These are phyloP conservation scores for Empis stercorea DNA, from an alignment of 2,888 invertebrate genomes.

Conservation along the genomic window DNA sequence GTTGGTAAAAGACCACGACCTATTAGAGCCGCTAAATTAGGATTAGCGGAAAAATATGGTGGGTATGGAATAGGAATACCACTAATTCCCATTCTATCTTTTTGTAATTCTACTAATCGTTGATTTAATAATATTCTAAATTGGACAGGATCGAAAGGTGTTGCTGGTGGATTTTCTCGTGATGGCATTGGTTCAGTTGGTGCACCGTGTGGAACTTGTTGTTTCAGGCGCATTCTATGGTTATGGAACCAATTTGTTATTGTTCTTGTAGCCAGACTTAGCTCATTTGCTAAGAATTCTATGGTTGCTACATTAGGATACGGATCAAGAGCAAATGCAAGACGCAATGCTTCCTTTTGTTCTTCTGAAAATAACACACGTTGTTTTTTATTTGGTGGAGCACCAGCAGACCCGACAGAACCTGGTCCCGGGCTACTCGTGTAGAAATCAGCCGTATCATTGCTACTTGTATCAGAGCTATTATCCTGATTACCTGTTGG, in stretches of 20 bases:
- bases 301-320: constrained; percentile 95
- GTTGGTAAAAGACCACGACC: constrained; percentile 52
- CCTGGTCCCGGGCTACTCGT: constrained; percentile 69
- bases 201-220: constrained; percentile 68
- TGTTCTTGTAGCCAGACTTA: constrained; percentile 84
- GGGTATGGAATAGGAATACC: constrained; percentile 65
- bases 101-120: constrained; percentile 74
- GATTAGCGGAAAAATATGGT: constrained; percentile 64
- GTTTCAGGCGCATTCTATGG: constrained; percentile 95
- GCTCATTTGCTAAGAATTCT: constrained; percentile 83
- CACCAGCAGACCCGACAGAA: constrained; percentile 43
- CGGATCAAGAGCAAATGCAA: constrained; percentile 91
- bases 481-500: constrained; percentile 74
- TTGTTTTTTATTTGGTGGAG: constrained; percentile 84
- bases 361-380: constrained; percentile 95
- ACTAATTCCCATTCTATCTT: constrained; percentile 67
- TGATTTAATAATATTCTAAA: constrained; percentile 81
- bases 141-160: constrained; percentile 84
- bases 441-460: constrained; percentile 80
- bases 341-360: constrained; percentile 88
- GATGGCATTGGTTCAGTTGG: constrained; percentile 60
- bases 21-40: constrained; percentile 63
- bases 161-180: constrained; percentile 52
- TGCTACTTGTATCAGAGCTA: constrained; percentile 76
- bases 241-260: constrained; percentile 99